A percentile compares a stretch with the other conserved stretches of the same genome.
These are phyloP conservation scores for Stichopus chloronotus DNA, from an alignment of 35 echinoderm and acorn worm species.

Conservation along the genomic window DNA sequence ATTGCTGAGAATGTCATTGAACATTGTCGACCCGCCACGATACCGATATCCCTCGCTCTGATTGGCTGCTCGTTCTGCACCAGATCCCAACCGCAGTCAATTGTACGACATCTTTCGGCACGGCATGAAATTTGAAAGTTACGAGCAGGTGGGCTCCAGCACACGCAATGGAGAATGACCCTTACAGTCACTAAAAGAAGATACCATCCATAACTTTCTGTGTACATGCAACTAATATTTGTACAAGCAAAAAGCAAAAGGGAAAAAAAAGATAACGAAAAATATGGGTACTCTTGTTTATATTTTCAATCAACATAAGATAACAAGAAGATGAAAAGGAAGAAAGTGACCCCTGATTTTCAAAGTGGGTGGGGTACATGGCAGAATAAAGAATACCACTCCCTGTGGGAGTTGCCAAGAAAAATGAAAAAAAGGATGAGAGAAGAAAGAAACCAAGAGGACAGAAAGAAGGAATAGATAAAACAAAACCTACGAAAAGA, in stretches of 20 bases:
- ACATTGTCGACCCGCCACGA: not conserved
- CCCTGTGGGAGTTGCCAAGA: not conserved
- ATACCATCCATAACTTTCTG: not conserved
- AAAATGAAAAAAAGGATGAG: not conserved
- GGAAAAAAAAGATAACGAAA: no score
- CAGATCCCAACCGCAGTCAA: not conserved
- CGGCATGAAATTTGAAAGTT: not conserved
- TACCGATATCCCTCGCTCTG: no score
- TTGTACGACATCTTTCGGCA: not conserved
- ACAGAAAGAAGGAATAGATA: not conserved
- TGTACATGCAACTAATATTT: not conserved
- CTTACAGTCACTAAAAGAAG: not conserved
- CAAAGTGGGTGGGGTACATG: constrained; percentile 3
- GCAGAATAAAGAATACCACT: constrained; percentile 15
- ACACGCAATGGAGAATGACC: not conserved
- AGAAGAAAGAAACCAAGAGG: not conserved
- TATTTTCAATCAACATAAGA: no score
- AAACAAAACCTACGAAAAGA: no score
- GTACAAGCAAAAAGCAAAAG: not conserved
- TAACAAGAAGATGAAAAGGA: not conserved
- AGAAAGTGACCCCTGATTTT: constrained; percentile 8
- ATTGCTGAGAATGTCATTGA: not conserved
- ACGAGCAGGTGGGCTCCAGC: not conserved
- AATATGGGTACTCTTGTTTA: no score
- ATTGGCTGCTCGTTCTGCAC: not conserved